Evolutionary conservation across 35 echinoderm and acorn worm genomes (phyloP).

Genomic region (Strongylocentrotus purpuratus): DNA sequence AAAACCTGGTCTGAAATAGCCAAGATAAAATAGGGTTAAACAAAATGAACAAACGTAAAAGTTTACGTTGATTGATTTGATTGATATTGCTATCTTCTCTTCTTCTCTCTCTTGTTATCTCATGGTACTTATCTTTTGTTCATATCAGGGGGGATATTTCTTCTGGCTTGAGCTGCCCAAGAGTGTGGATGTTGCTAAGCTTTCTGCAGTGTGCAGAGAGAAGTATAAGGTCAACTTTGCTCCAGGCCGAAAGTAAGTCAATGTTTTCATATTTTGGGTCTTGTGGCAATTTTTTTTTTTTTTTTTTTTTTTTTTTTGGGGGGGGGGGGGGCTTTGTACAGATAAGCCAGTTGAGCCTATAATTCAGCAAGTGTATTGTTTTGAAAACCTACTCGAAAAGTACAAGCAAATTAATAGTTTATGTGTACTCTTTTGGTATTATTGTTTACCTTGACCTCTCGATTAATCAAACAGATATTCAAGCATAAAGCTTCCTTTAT

Average conservation of each 20-base stretch:
- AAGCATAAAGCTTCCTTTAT: no score
- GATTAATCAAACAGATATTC: no score
- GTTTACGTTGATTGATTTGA: no score
- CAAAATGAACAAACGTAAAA: no score
- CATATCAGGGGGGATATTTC: slow-evolving; percentile 78
- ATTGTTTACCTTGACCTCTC: no score
- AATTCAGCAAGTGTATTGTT: no score
- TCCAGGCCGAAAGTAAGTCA: slow-evolving; percentile 63
- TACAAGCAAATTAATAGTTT: no score
- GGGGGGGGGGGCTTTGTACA: not conserved
- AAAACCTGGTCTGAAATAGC: no score
- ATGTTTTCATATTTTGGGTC: not conserved
- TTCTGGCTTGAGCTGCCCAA: slow-evolving; percentile 78
- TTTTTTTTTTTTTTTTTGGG: not conserved
- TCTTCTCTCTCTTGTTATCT: not conserved
- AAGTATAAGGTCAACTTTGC: slow-evolving; percentile 66
- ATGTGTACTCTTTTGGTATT: no score
- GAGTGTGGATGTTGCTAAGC: slow-evolving; percentile 11
- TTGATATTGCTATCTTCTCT: no score
- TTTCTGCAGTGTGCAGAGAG: slow-evolving; percentile 48
- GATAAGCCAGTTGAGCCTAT: no score
- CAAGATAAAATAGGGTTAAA: no score
- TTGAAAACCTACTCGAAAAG: not conserved
- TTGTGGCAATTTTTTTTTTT: not conserved
- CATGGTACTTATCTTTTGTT: not conserved